Evolutionary conservation across 2,888 invertebrate genomes (phyloP).

Genomic region (Bombylius discolor): DNA sequence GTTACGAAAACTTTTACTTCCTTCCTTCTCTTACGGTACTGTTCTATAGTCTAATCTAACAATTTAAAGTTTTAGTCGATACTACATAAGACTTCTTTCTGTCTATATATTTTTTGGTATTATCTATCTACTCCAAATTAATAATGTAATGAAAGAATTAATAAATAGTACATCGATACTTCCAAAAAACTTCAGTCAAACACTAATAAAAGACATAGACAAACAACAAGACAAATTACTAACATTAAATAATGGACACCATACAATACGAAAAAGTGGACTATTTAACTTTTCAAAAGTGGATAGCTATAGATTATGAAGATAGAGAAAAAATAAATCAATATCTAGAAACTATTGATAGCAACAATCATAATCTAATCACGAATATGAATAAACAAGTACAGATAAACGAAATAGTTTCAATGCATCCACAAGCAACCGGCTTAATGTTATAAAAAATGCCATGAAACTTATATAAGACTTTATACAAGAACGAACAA

Average conservation of each 20-base stretch:
- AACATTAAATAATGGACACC: background rate
- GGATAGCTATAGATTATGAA: constrained; percentile 10
- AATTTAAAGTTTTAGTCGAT: too few species aligned
- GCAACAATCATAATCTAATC: constrained; percentile 4
- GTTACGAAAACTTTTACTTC: too few species aligned
- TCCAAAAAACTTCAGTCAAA: background rate
- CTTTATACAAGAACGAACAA: too few species aligned
- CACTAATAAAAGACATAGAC: too few species aligned
- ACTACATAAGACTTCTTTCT: too few species aligned
- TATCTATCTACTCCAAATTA: background rate
- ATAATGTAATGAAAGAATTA: background rate
- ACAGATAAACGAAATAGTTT: too few species aligned
- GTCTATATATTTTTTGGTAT: too few species aligned
- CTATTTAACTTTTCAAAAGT: constrained; percentile 10
- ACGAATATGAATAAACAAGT: constrained; percentile 4
- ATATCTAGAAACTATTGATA: constrained; percentile 1
- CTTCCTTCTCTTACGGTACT: too few species aligned
- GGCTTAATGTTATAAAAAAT: too few species aligned
- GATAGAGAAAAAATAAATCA: constrained; percentile 7
- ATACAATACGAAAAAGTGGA: constrained; percentile 7
- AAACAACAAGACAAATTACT: background rate
- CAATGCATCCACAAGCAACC: background rate
- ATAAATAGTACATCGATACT: background rate
- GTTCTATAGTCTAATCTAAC: too few species aligned
- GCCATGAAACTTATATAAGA: too few species aligned